A percentile compares a stretch with the other conserved stretches of the same genome.
These are phyloP conservation scores for Steinernema khuongi DNA, from an alignment of 1,140 invertebrate genomes.

Conservation along the genomic window DNA sequence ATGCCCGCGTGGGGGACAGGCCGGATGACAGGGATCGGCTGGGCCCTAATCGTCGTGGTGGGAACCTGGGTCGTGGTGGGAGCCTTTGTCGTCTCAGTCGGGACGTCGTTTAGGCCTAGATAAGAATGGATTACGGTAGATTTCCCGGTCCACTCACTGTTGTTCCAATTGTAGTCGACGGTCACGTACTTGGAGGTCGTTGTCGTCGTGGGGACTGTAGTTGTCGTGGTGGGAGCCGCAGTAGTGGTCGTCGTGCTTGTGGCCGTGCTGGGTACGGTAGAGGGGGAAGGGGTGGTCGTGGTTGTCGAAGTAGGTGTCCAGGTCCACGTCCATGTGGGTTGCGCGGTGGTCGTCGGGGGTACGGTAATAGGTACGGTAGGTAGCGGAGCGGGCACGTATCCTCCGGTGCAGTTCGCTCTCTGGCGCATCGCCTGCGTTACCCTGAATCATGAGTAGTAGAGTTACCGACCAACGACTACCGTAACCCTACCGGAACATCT, in stretches of 20 bases:
- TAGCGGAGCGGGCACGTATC: background rate
- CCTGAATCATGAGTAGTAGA: slow-evolving; percentile 12
- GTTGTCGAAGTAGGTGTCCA: slow-evolving; percentile 4
- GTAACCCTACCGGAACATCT: slow-evolving; percentile 65
- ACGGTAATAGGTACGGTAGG: background rate
- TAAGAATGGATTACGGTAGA: background rate
- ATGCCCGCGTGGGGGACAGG: background rate
- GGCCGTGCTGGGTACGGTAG: background rate
- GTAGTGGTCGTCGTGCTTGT: slow-evolving; percentile 13
- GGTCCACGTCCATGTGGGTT: background rate
- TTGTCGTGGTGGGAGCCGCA: slow-evolving; percentile 10
- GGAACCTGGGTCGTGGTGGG: background rate
- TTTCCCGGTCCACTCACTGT: background rate
- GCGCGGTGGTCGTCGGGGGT: background rate
- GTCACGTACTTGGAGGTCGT: slow-evolving; percentile 12
- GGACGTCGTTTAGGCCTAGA: background rate
- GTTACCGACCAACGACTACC: background rate
- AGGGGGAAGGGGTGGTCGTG: background rate
- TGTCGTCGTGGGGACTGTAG: slow-evolving; percentile 8
- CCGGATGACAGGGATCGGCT: background rate
- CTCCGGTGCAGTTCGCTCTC: background rate
- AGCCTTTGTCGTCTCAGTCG: background rate
- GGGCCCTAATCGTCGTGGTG: background rate
- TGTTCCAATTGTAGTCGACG: background rate
- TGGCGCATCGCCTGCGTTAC: slow-evolving; percentile 32